Percentiles rank a stretch among this genome's conserved stretches.
Conservation (phyloP, 2,113 vertebrate species). For the Monarcha castaneiventris region DNA sequence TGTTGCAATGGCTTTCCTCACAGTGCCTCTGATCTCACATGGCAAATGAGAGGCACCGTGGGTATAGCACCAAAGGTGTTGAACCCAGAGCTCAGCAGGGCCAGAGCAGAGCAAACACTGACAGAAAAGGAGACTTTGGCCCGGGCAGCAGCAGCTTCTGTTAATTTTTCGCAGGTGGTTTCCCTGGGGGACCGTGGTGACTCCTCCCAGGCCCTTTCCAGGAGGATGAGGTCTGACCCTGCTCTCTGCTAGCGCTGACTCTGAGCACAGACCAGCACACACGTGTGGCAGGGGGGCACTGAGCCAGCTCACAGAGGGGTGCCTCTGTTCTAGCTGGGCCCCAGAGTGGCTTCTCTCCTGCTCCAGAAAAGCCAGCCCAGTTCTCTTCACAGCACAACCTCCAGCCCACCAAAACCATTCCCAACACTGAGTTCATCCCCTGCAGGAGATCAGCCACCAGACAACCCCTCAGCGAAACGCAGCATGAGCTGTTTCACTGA, state of each 20-base stretch:
- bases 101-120: neutral
- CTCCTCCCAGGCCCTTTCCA: neutral
- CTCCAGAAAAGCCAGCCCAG: neutral
- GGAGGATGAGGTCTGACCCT: neutral
- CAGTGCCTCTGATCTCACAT: neutral
- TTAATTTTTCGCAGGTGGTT: neutral
- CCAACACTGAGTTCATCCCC: neutral
- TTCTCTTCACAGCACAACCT: neutral
- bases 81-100: neutral
- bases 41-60: neutral
- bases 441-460: neutral
- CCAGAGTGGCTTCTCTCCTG: neutral
- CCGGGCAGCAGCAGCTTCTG: neutral
- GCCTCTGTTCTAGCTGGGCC: fast-evolving
- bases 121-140: neutral
- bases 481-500: neutral
- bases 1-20: neutral
- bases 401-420: neutral
- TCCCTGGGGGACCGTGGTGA: neutral
- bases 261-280: neutral
- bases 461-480: neutral
- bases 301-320: neutral
- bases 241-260: neutral
- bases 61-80: neutral
- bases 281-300: neutral